Percentiles rank a stretch among this genome's conserved stretches.
phyloP scores from a whole-genome alignment of 2,797 vertebrate genomes.

The Chelon labrosus region DNA sequence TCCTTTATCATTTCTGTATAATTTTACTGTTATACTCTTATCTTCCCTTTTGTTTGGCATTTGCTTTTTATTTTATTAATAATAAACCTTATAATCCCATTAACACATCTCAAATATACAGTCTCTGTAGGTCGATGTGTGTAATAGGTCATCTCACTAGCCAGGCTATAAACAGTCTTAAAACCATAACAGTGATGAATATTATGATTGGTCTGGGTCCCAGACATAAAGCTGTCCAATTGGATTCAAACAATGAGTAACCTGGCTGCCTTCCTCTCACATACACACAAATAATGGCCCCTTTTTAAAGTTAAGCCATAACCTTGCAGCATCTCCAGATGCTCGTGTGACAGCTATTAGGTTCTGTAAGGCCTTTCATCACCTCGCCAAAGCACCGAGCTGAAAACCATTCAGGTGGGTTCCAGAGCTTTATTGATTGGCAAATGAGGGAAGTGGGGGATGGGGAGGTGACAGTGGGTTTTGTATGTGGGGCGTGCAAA shows the following conservation, averaged over 20 bases:
- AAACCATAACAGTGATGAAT: slow-evolving; percentile 35
- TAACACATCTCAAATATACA: slow-evolving; percentile 7
- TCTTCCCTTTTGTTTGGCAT: not conserved
- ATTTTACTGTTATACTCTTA: not conserved
- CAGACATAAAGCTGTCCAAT: slow-evolving; percentile 25
- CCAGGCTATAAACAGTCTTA: slow-evolving; percentile 7
- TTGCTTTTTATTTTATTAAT: too few species aligned
- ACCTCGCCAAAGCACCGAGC: slow-evolving; percentile 43
- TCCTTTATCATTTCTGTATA: not conserved
- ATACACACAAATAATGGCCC: slow-evolving; percentile 29
- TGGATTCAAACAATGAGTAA: slow-evolving; percentile 37
- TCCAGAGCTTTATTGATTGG: slow-evolving; percentile 67
- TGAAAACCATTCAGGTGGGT: slow-evolving; percentile 58
- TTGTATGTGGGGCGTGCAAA: slow-evolving; percentile 24
- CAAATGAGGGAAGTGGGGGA: slow-evolving; percentile 41
- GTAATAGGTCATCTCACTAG: not conserved
- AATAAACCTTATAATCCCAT: not conserved
- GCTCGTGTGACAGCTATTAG: slow-evolving; percentile 44
- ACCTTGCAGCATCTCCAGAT: slow-evolving; percentile 45
- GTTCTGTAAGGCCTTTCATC: slow-evolving; percentile 57
- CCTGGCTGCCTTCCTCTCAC: slow-evolving; percentile 7
- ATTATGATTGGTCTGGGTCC: slow-evolving; percentile 34
- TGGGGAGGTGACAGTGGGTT: not conserved
- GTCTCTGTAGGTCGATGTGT: slow-evolving; percentile 18
- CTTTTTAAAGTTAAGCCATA: slow-evolving; percentile 42